Conservation (phyloP, 2,888 invertebrate genomes). For the Lasioglossum morio region DNA sequence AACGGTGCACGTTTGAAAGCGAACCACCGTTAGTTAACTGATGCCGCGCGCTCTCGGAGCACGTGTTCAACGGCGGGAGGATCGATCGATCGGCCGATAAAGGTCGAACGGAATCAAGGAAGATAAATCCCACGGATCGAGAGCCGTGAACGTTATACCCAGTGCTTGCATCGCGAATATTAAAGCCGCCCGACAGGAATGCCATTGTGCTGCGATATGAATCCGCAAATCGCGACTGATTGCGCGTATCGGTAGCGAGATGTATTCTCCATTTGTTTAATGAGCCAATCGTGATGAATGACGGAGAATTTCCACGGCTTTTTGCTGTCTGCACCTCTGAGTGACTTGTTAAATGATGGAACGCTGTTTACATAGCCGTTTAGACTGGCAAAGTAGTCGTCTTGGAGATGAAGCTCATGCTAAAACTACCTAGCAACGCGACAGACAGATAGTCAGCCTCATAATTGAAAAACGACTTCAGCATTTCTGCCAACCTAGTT, state of each 20-base stretch:
- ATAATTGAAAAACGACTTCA: background rate
- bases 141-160: background rate
- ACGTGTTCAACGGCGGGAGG: slow-evolving; percentile 32
- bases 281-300: background rate
- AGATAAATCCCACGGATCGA: slow-evolving; percentile 34
- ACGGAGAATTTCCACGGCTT: background rate
- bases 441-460: background rate
- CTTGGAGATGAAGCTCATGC: background rate
- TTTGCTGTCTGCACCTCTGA: background rate
- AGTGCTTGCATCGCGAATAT: background rate
- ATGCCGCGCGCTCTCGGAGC: slow-evolving; percentile 19
- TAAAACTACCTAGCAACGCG: background rate
- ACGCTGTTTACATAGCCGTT: background rate
- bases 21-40: slow-evolving; percentile 60
- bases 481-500: background rate
- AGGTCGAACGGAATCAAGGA: slow-evolving; percentile 28
- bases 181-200: background rate
- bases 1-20: slow-evolving; percentile 31
- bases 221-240: background rate
- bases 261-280: background rate
- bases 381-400: background rate
- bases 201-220: background rate
- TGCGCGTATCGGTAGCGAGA: background rate
- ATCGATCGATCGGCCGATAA: slow-evolving; percentile 43
- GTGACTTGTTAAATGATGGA: background rate